Evolutionary conservation across 2,797 vertebrate species (phyloP).

Genomic region (Pipistrellus pipistrellus): DNA sequence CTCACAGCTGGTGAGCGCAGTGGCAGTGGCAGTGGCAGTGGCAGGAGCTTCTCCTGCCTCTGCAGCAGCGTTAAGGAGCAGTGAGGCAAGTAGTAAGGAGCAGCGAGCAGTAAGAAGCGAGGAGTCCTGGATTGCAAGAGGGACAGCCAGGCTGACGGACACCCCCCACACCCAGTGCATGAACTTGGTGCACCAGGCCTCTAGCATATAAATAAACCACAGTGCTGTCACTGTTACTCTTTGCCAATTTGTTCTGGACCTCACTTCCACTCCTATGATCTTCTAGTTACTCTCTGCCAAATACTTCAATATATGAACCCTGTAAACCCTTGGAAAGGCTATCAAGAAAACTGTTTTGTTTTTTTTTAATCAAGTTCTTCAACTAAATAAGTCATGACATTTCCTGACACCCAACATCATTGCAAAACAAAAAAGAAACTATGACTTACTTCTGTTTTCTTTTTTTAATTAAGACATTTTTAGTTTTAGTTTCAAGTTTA

Average conservation of each 20-base stretch:
- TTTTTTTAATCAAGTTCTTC: conserved; percentile 58
- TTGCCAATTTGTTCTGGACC: background rate
- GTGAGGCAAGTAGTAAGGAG: too few relatives aligned
- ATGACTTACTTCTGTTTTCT: conserved; percentile 5
- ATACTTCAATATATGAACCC: conserved; percentile 19
- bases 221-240: background rate
- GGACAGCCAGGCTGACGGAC: too few relatives aligned
- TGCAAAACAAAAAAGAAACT: conserved; percentile 53
- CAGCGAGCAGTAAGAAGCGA: too few relatives aligned
- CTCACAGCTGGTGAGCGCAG: too few relatives aligned
- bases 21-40: too few relatives aligned
- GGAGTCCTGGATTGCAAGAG: too few relatives aligned
- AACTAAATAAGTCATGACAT: conserved; percentile 34
- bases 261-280: background rate
- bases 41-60: too few relatives aligned
- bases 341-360: conserved; percentile 50
- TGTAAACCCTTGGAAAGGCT: conserved; percentile 8
- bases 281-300: conserved; percentile 58
- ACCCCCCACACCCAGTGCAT: too few relatives aligned
- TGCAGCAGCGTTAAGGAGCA: too few relatives aligned
- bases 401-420: conserved; percentile 30
- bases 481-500: conserved; percentile 24
- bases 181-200: too few relatives aligned
- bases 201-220: background rate
- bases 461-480: background rate